phyloP scores from a whole-genome alignment of 2,888 invertebrate species.

The Patella ulyssiponensis region DNA sequence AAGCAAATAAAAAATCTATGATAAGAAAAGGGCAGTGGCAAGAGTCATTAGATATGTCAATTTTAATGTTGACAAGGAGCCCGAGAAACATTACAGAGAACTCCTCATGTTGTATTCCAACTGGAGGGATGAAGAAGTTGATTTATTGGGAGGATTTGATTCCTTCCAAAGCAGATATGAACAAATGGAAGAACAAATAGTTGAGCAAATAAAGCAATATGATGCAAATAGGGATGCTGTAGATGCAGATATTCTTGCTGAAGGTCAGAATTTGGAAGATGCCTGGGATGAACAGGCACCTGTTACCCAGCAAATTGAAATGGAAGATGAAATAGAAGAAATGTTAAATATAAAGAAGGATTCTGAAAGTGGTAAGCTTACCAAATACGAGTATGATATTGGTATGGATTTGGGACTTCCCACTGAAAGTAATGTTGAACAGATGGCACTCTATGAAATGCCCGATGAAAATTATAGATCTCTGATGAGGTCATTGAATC shows the following conservation, averaged over 20 bases:
- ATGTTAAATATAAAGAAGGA: background rate
- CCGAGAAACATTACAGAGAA: slow-evolving; percentile 54
- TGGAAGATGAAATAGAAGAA: background rate
- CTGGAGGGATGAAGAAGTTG: slow-evolving; percentile 57
- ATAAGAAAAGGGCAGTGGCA: slow-evolving; percentile 9
- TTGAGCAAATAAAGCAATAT: slow-evolving; percentile 24
- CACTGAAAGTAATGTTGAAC: slow-evolving; percentile 21
- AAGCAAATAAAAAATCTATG: slow-evolving; percentile 17
- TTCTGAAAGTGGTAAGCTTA: slow-evolving; percentile 15
- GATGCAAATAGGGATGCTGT: slow-evolving; percentile 33
- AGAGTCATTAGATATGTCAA: slow-evolving; percentile 39
- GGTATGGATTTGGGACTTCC: slow-evolving; percentile 35
- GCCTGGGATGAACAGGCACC: slow-evolving; percentile 35
- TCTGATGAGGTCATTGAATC: slow-evolving; percentile 36
- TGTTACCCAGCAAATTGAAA: background rate
- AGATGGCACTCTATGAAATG: slow-evolving; percentile 26
- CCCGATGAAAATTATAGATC: slow-evolving; percentile 35
- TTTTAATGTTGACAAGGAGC: slow-evolving; percentile 43
- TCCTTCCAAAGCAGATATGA: background rate
- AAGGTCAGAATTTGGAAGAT: slow-evolving; percentile 31
- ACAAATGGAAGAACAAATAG: slow-evolving; percentile 17
- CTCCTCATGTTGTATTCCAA: slow-evolving; percentile 44
- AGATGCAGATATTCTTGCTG: slow-evolving; percentile 27
- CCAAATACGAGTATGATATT: slow-evolving; percentile 39
- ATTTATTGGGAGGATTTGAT: slow-evolving; percentile 16